These are phyloP conservation scores for Dermochelys coriacea DNA, from an alignment of 2,797 vertebrate species.

Conservation along the genomic window DNA sequence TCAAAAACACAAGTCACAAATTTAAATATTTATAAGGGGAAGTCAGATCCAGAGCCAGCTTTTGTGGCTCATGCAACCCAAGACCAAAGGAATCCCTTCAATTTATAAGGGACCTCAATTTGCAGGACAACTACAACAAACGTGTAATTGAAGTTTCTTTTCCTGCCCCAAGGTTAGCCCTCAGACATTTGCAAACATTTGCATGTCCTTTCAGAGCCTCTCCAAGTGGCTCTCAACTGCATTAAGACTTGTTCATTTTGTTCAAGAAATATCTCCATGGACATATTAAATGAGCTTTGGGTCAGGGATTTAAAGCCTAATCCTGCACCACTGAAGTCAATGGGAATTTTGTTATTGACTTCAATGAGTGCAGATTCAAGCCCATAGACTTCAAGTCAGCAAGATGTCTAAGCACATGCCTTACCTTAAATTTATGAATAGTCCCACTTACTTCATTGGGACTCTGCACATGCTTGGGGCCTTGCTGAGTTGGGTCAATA, in stretches of 20 bases:
- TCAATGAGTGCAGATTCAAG: conserved; percentile 4
- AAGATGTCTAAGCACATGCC: background rate
- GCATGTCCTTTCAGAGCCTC: background rate
- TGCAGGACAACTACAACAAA: background rate
- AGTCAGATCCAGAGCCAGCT: background rate
- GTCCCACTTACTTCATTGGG: background rate
- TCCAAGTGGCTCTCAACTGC: background rate
- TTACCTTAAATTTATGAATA: background rate
- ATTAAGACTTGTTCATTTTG: background rate
- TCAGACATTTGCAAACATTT: background rate
- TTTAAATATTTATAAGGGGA: background rate
- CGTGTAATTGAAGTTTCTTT: background rate
- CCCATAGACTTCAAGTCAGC: background rate
- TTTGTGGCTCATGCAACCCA: background rate
- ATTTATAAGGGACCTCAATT: background rate
- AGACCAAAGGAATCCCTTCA: background rate
- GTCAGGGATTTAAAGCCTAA: background rate
- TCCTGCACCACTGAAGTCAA: background rate
- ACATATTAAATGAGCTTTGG: background rate
- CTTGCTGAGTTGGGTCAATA: conserved; percentile 8
- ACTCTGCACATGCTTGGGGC: background rate
- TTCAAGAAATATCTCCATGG: background rate
- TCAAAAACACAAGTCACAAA: background rate
- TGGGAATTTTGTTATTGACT: background rate
- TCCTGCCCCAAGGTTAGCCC: background rate